Base-by-base conservation (phyloP, 2,888 invertebrate genomes). In the Chesias legatella region DNA sequence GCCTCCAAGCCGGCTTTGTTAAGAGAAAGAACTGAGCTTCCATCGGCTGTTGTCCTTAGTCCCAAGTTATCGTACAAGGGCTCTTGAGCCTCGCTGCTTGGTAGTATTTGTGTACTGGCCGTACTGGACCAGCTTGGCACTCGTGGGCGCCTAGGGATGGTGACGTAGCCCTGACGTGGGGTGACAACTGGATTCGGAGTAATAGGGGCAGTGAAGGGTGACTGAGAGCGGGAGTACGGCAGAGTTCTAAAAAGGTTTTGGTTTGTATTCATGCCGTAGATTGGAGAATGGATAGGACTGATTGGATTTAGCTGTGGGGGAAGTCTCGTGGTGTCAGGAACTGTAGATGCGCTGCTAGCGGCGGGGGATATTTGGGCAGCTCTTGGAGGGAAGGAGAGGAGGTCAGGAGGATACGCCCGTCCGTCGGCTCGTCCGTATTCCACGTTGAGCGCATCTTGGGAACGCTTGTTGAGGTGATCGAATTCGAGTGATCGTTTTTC, bases 61-160 rank as follows among this genome's bases (percentile, higher is more conserved):
- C 96, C 96, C 30, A 96, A 81, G 70, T 96, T 96, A 67, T 96
- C 96, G 69, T 96, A 96, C 11, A 96, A 90, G 0, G 96, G 96
- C 63, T 95, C 95, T 40, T 91, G 89, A 17, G 90, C 83, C 56
- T 91, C 90, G 26, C 89, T 73, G 51, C 85, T 84, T 4, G 82
- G 85, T 7, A 71, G 60, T 51, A 91, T 81, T 48, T 88, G 83
- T 2, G 90, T 78, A 80, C 91, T 64, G 73, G 92, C 62, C 74
- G 92, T 77, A 89, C 93, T 73, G 73, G 93, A 93, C 94, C 95
- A 95, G 65, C 94, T 94, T 1, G 94, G 94, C 0, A 94, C 94
- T 49, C 96, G 88, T 0, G 95, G 95, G 62, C 95, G 89, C 54
- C 96, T 89, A 0, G 96, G 96, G 45, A 96, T 95, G 8, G 96